A percentile compares a stretch with the other conserved stretches of the same genome.
These are phyloP conservation scores for Hyperoodon ampullatus DNA, from an alignment of 2,113 vertebrate species.

Conservation along the genomic window DNA sequence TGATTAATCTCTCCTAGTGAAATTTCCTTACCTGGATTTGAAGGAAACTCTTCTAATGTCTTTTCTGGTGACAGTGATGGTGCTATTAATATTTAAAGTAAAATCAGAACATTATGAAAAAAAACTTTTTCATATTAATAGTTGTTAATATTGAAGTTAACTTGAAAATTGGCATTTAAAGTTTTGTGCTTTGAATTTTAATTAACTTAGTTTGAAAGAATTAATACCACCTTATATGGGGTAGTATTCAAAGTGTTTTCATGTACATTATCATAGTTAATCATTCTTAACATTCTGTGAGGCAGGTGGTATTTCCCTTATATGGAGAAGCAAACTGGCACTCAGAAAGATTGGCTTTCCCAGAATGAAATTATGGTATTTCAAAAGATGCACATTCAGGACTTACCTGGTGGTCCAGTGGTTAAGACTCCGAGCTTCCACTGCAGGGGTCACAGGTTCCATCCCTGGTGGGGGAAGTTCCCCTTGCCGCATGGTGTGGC, in stretches of 20 bases:
- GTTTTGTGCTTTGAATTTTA: background rate
- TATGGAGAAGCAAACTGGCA: background rate
- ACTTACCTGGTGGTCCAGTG: background rate
- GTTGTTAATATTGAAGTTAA: slow-evolving; percentile 36
- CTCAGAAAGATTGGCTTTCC: background rate
- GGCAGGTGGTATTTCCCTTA: background rate
- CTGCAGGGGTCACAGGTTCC: background rate
- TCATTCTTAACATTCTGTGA: background rate
- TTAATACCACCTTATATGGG: background rate
- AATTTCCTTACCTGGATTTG: slow-evolving; percentile 7
- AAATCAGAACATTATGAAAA: slow-evolving; percentile 2
- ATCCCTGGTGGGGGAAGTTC: background rate
- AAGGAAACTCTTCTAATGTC: slow-evolving; percentile 23
- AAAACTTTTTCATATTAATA: background rate
- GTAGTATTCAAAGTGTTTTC: slow-evolving; percentile 22
- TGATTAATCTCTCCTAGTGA: background rate
- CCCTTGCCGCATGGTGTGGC: background rate
- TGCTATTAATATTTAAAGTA: slow-evolving; percentile 14
- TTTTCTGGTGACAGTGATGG: background rate
- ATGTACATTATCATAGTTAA: slow-evolving; percentile 9
- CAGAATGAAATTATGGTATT: slow-evolving; percentile 24
- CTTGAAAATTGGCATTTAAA: slow-evolving; percentile 26
- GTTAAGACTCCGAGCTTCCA: background rate
- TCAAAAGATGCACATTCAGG: slow-evolving; percentile 3
- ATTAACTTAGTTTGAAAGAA: background rate